Conservation (phyloP, 2,113 vertebrate genomes). For the Columba janthina region DNA sequence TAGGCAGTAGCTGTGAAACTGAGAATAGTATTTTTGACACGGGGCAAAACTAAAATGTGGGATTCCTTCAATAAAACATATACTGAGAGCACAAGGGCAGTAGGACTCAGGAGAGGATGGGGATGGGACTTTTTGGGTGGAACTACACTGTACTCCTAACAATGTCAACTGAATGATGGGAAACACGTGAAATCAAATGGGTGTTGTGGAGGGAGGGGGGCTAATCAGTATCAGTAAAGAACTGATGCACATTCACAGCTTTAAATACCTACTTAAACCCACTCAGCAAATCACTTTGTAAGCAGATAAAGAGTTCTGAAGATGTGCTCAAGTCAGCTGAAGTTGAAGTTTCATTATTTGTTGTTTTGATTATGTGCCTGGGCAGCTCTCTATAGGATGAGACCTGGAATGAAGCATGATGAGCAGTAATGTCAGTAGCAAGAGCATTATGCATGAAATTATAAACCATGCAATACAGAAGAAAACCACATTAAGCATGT, state of each 20-base stretch:
- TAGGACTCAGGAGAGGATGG: neutral
- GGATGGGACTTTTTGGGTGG: neutral
- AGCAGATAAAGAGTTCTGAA: conserved; percentile 8
- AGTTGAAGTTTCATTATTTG: neutral
- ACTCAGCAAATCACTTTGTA: conserved; percentile 9
- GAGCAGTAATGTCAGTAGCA: neutral
- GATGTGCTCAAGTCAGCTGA: neutral
- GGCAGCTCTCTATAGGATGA: neutral
- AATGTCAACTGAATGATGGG: neutral
- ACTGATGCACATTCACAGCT: neutral
- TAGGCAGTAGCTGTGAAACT: neutral
- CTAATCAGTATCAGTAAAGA: neutral
- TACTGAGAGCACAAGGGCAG: neutral
- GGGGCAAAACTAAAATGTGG: neutral
- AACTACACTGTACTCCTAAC: neutral
- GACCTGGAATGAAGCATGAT: neutral
- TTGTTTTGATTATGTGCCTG: neutral
- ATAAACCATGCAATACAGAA: neutral
- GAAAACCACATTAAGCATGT: neutral
- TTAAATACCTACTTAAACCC: conserved; percentile 6
- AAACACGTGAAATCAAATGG: neutral
- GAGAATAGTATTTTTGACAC: neutral
- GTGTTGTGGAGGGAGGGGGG: neutral
- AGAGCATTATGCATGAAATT: neutral
- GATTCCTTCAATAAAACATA: neutral